Base-by-base conservation (phyloP, 1,140 invertebrate genomes). In the Papilio polyxenes region DNA sequence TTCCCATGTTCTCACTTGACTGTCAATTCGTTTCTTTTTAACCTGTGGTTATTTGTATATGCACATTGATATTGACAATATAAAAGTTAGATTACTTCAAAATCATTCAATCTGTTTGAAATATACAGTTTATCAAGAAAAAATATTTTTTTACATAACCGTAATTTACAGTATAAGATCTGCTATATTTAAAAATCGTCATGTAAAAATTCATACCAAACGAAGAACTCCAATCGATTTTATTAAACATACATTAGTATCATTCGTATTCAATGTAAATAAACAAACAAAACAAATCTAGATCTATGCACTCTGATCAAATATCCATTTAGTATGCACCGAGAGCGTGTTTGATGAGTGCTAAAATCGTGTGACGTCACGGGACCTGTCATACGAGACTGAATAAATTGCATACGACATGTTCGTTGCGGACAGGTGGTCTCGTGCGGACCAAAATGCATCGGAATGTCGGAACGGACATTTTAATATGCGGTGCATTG, bases 381-480 rank as follows among this genome's bases (percentile, higher is more conserved):
- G 13, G 31, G 13, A 49, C 20, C 13, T 48, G 44, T 59, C 76
- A 31, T 83, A 83, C 83, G 81, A 75, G 82, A 83, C 82, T 80
- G 85, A 87, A 89, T 89, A 90, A 91, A 91, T 89, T 87, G 86
- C 83, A 82, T 81, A 65, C 80, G 87, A 87, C 84, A 89, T 89
- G 89, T 86, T 86, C 86, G 88, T 89, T 90, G 91, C 83, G 87
- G 91, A 91, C 91, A 92, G 91, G 90, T 92, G 90, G 85, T 87
- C 85, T 89, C 83, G 84, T 81, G 75, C 84, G 69, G 81, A 82
- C 40, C 85, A 81, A 87, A 90, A 91, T 86, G 87, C 84, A 89
- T 89, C 83, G 87, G 91, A 87, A 90, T 90, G 86, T 75, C 10
- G 74, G 74, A 15, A 74, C 74, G 74, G 74, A 20, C 74, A 17